These are phyloP conservation scores for Hoplostethus atlanticus DNA, from an alignment of 2,797 vertebrate genomes.

Conservation along the genomic window DNA sequence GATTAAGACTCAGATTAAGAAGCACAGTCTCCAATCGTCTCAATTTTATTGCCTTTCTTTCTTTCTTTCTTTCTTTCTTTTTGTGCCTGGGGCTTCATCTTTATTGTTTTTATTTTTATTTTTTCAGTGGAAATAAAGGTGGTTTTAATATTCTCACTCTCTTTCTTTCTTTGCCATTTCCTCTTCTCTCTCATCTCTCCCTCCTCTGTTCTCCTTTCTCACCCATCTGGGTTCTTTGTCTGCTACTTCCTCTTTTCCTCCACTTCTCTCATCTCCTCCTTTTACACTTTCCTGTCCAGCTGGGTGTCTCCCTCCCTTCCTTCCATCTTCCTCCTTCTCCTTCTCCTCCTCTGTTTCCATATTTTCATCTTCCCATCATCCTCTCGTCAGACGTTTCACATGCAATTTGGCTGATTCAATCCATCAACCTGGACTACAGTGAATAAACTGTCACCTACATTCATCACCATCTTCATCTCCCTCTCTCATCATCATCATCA, in stretches of 20 bases:
- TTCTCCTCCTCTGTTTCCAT: slow-evolving; percentile 1
- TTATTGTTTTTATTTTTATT: neutral
- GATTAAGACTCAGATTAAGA: no score
- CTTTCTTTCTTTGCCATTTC: neutral
- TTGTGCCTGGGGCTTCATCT: neutral
- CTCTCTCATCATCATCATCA: neutral
- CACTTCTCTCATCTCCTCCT: slow-evolving; percentile 17
- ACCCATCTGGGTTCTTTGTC: neutral
- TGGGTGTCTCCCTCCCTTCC: slow-evolving; percentile 5
- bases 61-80: neutral
- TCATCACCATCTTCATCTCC: neutral
- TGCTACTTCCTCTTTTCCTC: neutral
- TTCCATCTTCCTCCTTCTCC: neutral
- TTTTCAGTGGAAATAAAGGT: slow-evolving; percentile 4
- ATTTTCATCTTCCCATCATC: neutral
- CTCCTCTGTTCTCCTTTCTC: neutral
- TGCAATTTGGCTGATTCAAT: no score
- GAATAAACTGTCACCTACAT: neutral
- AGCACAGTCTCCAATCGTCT: no score
- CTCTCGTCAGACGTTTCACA: neutral
- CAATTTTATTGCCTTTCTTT: neutral
- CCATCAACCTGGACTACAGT: no score
- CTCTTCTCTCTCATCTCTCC: neutral
- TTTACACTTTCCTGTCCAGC: slow-evolving; percentile 14
- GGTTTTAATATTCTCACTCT: no score